Evolutionary conservation across 2,797 vertebrate species (phyloP).

Genomic region (Peromyscus aztecus): DNA sequence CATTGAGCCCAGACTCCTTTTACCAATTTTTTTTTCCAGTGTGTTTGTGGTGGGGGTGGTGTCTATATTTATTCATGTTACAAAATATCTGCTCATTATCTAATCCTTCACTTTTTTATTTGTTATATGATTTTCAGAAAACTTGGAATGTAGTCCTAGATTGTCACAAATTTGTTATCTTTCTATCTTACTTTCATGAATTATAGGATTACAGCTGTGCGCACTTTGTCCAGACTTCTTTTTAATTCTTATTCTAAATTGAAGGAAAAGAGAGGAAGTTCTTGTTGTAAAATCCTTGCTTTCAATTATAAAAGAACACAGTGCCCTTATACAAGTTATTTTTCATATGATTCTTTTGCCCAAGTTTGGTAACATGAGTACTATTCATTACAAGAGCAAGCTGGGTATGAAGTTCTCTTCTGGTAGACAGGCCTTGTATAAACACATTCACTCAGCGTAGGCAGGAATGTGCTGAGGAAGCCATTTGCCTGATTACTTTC

Average conservation of each 20-base stretch:
- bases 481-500: background rate
- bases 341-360: background rate
- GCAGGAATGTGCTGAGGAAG: background rate
- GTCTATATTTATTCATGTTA: background rate
- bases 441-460: background rate
- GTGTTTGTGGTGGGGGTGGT: too few relatives aligned
- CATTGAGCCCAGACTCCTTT: background rate
- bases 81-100: background rate
- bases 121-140: background rate
- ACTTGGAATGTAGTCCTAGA: background rate
- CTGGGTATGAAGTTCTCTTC: background rate
- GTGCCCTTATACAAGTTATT: background rate
- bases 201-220: background rate
- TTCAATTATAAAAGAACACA: background rate
- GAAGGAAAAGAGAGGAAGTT: background rate
- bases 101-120: background rate
- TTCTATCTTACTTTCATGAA: background rate
- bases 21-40: background rate
- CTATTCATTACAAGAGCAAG: background rate
- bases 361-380: background rate
- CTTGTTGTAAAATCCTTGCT: background rate
- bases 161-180: too few relatives aligned
- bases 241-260: background rate
- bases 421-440: background rate
- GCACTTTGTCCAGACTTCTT: background rate